Conservation (phyloP, 2,888 invertebrate species). For the Drosophila picticornis region DNA sequence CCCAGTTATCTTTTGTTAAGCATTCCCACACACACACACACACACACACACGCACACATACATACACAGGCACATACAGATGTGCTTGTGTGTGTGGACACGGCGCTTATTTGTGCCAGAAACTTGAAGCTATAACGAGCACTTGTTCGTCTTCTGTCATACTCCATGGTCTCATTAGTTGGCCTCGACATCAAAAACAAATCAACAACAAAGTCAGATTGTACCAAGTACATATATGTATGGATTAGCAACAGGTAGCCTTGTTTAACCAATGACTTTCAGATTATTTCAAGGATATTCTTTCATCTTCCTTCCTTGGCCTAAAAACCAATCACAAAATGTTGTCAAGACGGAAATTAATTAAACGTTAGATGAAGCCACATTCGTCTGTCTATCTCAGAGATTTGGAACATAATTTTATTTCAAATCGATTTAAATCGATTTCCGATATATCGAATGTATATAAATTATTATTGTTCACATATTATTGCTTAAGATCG, state of each 20-base stretch:
- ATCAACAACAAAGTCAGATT: not conserved
- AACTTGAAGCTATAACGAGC: constrained; percentile 26
- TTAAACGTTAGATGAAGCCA: not conserved
- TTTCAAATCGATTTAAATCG: not conserved
- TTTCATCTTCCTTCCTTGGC: not conserved
- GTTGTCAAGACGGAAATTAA: not conserved
- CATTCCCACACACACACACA: constrained; percentile 8
- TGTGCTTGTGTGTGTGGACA: not conserved
- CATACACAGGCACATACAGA: constrained; percentile 1
- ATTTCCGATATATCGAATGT: not conserved
- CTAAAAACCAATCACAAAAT: not conserved
- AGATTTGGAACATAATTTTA: not conserved
- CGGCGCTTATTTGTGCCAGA: not conserved
- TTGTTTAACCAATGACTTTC: not conserved
- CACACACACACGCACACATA: constrained; percentile 2
- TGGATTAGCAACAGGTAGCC: not conserved
- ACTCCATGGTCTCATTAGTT: constrained; percentile 34
- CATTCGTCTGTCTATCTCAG: not conserved
- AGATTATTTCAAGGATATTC: not conserved
- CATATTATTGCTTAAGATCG: not conserved
- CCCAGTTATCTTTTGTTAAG: constrained; percentile 54
- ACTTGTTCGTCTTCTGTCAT: not conserved
- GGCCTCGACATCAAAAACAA: constrained; percentile 1
- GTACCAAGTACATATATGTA: not conserved
- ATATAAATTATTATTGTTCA: not conserved